A percentile compares a stretch with the other conserved stretches of the same genome.
phyloP scores from a whole-genome alignment of 2,888 invertebrate species.

The Cheiracanthium punctorium region DNA sequence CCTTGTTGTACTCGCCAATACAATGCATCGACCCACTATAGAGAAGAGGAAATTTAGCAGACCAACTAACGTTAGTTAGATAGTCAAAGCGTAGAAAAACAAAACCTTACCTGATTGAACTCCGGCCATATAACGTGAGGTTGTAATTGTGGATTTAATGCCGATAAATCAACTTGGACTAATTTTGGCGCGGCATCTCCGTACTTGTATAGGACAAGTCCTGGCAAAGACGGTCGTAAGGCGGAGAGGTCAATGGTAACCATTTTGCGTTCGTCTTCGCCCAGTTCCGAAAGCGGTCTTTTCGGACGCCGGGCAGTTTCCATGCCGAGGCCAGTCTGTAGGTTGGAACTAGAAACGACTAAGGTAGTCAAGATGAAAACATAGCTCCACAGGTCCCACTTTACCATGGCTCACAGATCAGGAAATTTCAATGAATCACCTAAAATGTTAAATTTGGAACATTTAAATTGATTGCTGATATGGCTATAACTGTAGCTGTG shows the following conservation, averaged over 20 bases:
- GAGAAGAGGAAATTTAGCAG: no score
- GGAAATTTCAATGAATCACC: no score
- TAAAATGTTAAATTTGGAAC: no score
- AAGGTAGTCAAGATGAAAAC: not conserved
- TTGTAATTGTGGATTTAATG: conserved; percentile 47
- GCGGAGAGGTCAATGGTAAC: conserved; percentile 63
- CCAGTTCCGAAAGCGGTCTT: conserved; percentile 23
- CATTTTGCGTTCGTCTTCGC: conserved; percentile 26
- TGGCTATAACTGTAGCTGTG: no score
- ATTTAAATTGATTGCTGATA: no score
- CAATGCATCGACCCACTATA: no score
- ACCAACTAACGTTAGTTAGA: no score
- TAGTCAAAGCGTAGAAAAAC: no score
- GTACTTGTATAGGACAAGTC: conserved; percentile 59
- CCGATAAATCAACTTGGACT: conserved; percentile 47
- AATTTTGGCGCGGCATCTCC: conserved; percentile 51
- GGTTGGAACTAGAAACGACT: not conserved
- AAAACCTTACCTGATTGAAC: conserved; percentile 38
- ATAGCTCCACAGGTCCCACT: not conserved
- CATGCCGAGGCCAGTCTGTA: not conserved
- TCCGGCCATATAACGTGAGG: conserved; percentile 64
- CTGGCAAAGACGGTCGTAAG: conserved; percentile 51
- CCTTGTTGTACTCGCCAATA: no score
- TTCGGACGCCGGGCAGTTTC: not conserved
- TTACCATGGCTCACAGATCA: no score